Evolutionary conservation across 2,888 invertebrate species (phyloP), one percentile per base, ranked within the genome.

Genomic region (Coecobrya sp.): DNA sequence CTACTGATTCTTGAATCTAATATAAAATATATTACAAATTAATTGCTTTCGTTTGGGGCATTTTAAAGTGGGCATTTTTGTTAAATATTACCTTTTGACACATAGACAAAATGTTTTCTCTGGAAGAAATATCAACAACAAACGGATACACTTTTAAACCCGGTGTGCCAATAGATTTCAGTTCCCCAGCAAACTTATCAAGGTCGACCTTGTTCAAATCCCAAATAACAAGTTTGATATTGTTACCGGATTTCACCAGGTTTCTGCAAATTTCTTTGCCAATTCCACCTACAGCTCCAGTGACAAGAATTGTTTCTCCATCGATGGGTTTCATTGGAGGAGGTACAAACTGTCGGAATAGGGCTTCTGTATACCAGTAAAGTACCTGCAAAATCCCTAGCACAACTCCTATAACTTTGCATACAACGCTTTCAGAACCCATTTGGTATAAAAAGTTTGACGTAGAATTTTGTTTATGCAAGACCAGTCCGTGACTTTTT

Each of bases 211-310:
- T 95, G 95, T 97, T 97, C 81, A 97, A 96, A 95, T 98, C 98
- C 92, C 97, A 96, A 93, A 97, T 97, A 0, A 97, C 96, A 0
- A 97, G 96, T 76, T 95, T 96, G 1, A 97, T 97, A 68, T 97
- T 97, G 8, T 92, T 81, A 1, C 81, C 81, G 36, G 82, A 68
- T 16, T 96, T 96, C 0, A 97, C 96, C 91, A 97, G 95, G 95
- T 97, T 96, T 91, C 97, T 95, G 0, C 97, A 97, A 93, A 97
- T 95, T 95, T 97, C 97, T 91, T 96, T 96, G 0, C 97, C 97
- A 4, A 97, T 96, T n/a, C 97, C 97, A 94, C 97, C 96, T 62
- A 97, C 97, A 55, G 97, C 96, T 16, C 97, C 97, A 85, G 97
- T 89, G 22, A 93, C 91, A 62, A 92, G 45, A 73, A 92, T 89